Percentiles rank a stretch among this genome's conserved stretches.
Conservation (phyloP, 92 coral and sea anemone genomes). For the Scolanthus callimorphus region DNA sequence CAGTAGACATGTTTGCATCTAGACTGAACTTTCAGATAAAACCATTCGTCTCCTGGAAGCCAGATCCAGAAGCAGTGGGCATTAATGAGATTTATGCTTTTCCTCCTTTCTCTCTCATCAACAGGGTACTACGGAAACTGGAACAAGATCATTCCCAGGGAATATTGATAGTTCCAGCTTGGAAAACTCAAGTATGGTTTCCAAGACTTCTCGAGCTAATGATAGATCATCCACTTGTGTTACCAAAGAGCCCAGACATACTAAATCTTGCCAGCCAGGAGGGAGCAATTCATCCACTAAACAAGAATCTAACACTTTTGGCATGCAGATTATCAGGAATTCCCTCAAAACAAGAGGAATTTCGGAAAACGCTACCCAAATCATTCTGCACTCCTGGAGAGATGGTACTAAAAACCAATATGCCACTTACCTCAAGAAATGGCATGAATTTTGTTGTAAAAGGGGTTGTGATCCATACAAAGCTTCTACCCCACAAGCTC, state of each 20-base stretch:
- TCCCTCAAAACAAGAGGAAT: slow-evolving; percentile 33
- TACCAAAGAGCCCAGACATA: slow-evolving; percentile 12
- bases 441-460: slow-evolving; percentile 10
- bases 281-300: slow-evolving; percentile 34
- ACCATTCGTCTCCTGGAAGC: slow-evolving; percentile 44
- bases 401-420: slow-evolving; percentile 27
- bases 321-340: slow-evolving; percentile 59
- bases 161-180: slow-evolving; percentile 25
- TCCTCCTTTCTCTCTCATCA: slow-evolving; percentile 47
- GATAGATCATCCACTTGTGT: slow-evolving; percentile 28
- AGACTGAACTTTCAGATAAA: slow-evolving; percentile 32
- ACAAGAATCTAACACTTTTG: slow-evolving; percentile 29
- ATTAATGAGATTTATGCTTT: slow-evolving; percentile 40
- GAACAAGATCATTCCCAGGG: slow-evolving; percentile 49
- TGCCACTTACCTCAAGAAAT: slow-evolving; percentile 21
- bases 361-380: slow-evolving; percentile 33
- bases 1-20: slow-evolving; percentile 47
- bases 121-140: slow-evolving; percentile 38
- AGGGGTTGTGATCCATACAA: slow-evolving; percentile 29
- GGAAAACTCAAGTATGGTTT: slow-evolving; percentile 50
- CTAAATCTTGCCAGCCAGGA: slow-evolving; percentile 26
- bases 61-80: slow-evolving; percentile 54
- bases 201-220: slow-evolving; percentile 7
- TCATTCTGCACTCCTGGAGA: slow-evolving; percentile 40
- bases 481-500: slow-evolving; percentile 29